phyloP scores from a whole-genome alignment of 2,797 vertebrate genomes.

The Rhinoraja longicauda region DNA sequence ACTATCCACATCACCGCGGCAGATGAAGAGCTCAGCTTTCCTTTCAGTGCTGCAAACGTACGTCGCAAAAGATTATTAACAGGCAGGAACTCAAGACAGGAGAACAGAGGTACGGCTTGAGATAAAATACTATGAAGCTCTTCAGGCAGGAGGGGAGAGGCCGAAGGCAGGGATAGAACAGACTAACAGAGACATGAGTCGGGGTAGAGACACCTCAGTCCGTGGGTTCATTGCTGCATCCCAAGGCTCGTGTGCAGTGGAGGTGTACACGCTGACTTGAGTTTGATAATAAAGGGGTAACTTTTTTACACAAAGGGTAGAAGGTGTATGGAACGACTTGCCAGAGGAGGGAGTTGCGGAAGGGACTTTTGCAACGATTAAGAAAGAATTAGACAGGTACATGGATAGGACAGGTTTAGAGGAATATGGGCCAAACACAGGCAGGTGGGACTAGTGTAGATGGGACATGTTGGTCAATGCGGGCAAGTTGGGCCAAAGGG shows the following conservation, averaged over 20 bases:
- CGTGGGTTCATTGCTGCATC: background rate
- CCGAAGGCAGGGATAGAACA: background rate
- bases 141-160: background rate
- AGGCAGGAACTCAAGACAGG: background rate
- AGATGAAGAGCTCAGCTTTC: background rate
- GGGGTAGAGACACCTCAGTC: background rate
- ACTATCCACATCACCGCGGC: background rate
- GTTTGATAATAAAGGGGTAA: background rate
- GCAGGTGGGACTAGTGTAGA: too few relatives aligned
- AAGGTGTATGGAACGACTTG: too few relatives aligned
- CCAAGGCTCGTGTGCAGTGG: background rate
- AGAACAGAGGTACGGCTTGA: background rate
- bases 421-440: too few relatives aligned
- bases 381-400: too few relatives aligned
- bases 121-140: background rate
- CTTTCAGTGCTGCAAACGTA: background rate
- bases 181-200: background rate
- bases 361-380: too few relatives aligned
- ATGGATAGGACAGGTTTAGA: too few relatives aligned
- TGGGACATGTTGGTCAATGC: background rate
- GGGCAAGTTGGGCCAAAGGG: too few relatives aligned
- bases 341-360: too few relatives aligned
- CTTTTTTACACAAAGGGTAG: too few relatives aligned
- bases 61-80: background rate
- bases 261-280: background rate